These are phyloP conservation scores for Panulirus ornatus DNA, from an alignment of 1,140 invertebrate species.

Conservation along the genomic window DNA sequence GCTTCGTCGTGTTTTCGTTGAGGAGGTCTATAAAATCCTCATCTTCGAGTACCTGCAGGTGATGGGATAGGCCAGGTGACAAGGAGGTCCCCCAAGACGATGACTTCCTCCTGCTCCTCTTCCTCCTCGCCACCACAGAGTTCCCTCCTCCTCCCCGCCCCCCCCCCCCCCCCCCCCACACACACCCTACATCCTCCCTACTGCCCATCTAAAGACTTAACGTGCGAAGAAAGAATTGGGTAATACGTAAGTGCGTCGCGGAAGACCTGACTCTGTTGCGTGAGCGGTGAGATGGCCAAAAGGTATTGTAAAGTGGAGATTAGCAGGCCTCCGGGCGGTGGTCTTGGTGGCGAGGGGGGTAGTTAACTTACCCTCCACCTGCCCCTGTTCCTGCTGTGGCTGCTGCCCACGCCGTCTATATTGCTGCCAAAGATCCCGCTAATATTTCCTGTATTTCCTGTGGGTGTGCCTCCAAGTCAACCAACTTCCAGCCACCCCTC, in stretches of 20 bases:
- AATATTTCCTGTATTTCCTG: too few relatives aligned
- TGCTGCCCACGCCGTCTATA: not conserved
- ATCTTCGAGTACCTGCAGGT: not conserved
- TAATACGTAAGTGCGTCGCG: not conserved
- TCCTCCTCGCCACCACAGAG: not conserved
- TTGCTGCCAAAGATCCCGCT: too few relatives aligned
- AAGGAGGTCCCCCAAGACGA: not conserved
- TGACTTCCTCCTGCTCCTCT: not conserved
- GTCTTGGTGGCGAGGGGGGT: not conserved
- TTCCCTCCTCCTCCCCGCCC: not conserved
- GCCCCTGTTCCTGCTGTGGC: not conserved
- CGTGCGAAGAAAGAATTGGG: not conserved
- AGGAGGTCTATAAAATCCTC: not conserved
- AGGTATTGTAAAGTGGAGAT: conserved; percentile 64
- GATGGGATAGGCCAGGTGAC: not conserved
- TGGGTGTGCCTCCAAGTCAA: too few relatives aligned
- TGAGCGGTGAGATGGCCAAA: conserved; percentile 40
- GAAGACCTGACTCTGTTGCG: conserved; percentile 31
- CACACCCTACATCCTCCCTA: not conserved
- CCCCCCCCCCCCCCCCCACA: not conserved
- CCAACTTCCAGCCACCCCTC: too few relatives aligned
- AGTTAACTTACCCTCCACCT: not conserved
- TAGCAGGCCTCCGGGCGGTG: conserved; percentile 47
- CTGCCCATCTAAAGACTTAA: too few relatives aligned
- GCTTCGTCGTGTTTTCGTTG: conserved; percentile 27